Evolutionary conservation across 2,113 vertebrate genomes (phyloP), one percentile per base, ranked within the genome.

Genomic region (Carassius auratus): DNA sequence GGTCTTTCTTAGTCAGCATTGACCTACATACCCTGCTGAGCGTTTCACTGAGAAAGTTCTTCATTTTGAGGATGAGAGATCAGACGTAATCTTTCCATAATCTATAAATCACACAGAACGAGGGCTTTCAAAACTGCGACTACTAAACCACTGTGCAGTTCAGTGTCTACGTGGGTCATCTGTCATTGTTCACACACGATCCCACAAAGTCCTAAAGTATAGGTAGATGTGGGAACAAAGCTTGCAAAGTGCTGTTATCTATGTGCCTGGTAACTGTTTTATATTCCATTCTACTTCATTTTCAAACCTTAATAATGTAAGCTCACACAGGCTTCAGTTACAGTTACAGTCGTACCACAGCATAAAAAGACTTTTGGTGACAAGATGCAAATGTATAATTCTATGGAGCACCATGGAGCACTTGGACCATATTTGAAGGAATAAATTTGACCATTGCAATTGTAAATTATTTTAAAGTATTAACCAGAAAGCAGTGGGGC

Each of bases 81-180:
- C 76, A 66, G 87, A 90, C 69, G 48, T 91, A 92, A 93, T 94
- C 90, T 87, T 45, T 83, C 86, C 71, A 66, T 91, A 89, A 93
- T 94, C 91, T 87, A 87, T 87, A 91, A 92, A 90, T 66, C 82
- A 85, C 61, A 50, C 86, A 76, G 57, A 57, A 83, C 17, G 3
- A 14, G 69, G 50, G 26, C 10, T 69, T 83, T 83, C 7, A n/a
- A 61, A n/a, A 68, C 1, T 0, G 69, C 1, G 0, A 5, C 19
- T 26, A n/a, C 59, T 79, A 42, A 55, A 8, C 68, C 42, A 50
- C 14, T 76, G 38, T 55, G 23, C 71, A 61, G 71, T 74, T 68
- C 21, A 3, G 3, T 52, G 57, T 78, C 45, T 45, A 71, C 19
- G 30, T 26, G 13, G 61, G 68, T 77, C 66, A 83, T 83, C 66